Percentiles rank a stretch among this genome's conserved stretches.
Conservation (phyloP, 2,113 vertebrate species). For the Lagopus leucura region DNA sequence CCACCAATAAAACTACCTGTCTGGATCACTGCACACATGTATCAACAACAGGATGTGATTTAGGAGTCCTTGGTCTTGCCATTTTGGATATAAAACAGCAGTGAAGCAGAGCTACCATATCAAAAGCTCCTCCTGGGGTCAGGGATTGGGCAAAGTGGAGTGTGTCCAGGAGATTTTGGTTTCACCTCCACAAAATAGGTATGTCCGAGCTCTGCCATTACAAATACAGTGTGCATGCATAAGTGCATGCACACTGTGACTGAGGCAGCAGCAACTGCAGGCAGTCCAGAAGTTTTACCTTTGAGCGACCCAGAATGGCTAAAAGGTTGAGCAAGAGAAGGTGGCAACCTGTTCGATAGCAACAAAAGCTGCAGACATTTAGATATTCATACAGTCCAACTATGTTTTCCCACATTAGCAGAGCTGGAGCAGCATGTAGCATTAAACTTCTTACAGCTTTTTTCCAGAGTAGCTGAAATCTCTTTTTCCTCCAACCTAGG, state of each 20-base stretch:
- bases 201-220: not conserved
- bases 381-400: accelerated
- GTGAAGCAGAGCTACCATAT: not conserved
- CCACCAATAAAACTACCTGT: constrained; percentile 13
- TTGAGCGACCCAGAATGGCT: not conserved
- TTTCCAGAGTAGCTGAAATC: not conserved
- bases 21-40: constrained; percentile 17
- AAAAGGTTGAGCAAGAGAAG: not conserved
- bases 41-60: constrained; percentile 9
- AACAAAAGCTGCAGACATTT: not conserved
- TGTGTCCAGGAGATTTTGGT: not conserved
- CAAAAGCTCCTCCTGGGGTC: not conserved
- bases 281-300: not conserved
- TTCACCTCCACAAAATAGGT: not conserved
- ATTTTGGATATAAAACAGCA: not conserved
- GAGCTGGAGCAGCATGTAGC: not conserved
- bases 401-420: not conserved
- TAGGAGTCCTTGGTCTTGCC: not conserved
- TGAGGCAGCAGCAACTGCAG: not conserved
- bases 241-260: not conserved
- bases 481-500: not conserved
- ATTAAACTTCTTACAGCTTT: not conserved
- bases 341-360: not conserved
- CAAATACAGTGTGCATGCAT: not conserved
- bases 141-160: not conserved